Conservation (phyloP, 2,797 vertebrate genomes). For the Tinamus major region DNA sequence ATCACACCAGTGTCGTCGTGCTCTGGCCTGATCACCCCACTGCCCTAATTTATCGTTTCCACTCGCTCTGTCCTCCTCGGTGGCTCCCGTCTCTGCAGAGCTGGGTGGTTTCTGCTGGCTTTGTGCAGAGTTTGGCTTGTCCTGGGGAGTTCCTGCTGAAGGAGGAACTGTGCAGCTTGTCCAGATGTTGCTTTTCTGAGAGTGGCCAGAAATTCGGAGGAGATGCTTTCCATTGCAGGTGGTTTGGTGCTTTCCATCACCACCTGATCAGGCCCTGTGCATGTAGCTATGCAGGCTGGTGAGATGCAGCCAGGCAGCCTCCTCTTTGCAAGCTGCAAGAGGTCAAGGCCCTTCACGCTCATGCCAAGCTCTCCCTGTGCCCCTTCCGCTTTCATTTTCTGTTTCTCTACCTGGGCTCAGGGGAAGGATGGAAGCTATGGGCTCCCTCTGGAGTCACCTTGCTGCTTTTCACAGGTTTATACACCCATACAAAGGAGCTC, state of each 20-base stretch:
- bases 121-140: too few relatives aligned
- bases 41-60: neutral
- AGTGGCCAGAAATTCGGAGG: neutral
- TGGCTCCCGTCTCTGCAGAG: neutral
- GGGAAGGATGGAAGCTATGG: neutral
- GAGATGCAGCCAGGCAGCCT: neutral
- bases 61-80: neutral
- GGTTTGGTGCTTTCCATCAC: neutral
- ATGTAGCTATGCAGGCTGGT: neutral
- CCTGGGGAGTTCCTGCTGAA: neutral
- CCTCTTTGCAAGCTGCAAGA: neutral
- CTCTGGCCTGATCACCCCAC: neutral
- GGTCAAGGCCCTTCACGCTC: neutral
- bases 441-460: neutral
- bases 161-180: neutral
- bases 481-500: fast-evolving
- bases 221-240: neutral
- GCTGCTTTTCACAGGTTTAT: neutral
- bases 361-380: fast-evolving
- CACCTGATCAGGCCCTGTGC: too few relatives aligned
- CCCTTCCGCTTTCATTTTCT: neutral
- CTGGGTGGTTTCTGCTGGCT: neutral
- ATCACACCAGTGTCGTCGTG: neutral
- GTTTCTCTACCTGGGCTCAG: neutral
- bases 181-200: neutral